These are phyloP conservation scores for Acheta domesticus DNA, from an alignment of 2,888 invertebrate species.

Conservation along the genomic window DNA sequence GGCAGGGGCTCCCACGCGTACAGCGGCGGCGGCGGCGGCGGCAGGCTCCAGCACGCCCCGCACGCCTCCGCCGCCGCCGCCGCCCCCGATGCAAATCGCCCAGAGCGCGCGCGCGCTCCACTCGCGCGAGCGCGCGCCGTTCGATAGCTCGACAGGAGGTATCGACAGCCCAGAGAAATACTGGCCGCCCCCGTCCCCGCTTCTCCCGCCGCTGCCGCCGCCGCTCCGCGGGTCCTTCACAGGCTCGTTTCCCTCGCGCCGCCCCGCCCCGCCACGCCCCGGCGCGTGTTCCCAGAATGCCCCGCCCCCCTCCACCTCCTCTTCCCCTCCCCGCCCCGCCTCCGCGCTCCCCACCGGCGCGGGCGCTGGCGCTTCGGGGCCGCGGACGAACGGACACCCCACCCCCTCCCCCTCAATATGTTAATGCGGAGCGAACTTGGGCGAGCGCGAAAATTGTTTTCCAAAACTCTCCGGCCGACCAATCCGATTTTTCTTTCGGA, in stretches of 20 bases:
- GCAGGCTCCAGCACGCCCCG: too few relatives aligned
- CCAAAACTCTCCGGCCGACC: not conserved
- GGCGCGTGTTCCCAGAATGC: too few relatives aligned
- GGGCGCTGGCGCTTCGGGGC: too few relatives aligned
- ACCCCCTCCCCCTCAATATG: too few relatives aligned
- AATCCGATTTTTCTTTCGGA: not conserved
- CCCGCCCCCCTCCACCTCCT: too few relatives aligned
- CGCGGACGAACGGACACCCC: too few relatives aligned
- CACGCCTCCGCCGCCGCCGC: not conserved
- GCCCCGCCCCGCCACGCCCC: not conserved
- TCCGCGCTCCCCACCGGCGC: too few relatives aligned
- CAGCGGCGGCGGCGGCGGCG: too few relatives aligned
- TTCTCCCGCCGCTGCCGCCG: not conserved
- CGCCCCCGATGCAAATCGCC: not conserved
- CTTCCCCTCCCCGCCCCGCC: too few relatives aligned
- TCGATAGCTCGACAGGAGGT: conserved; percentile 18
- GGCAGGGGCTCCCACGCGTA: too few relatives aligned
- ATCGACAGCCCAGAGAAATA: conserved; percentile 18
- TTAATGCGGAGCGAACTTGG: not conserved
- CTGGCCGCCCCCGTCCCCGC: not conserved
- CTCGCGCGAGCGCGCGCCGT: conserved; percentile 6
- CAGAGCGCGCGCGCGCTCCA: not conserved
- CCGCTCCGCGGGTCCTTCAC: not conserved
- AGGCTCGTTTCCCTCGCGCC: not conserved
- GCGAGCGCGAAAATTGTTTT: conserved; percentile 6